phyloP scores from a whole-genome alignment of 2,888 invertebrate genomes.

The Eristalis pertinax region DNA sequence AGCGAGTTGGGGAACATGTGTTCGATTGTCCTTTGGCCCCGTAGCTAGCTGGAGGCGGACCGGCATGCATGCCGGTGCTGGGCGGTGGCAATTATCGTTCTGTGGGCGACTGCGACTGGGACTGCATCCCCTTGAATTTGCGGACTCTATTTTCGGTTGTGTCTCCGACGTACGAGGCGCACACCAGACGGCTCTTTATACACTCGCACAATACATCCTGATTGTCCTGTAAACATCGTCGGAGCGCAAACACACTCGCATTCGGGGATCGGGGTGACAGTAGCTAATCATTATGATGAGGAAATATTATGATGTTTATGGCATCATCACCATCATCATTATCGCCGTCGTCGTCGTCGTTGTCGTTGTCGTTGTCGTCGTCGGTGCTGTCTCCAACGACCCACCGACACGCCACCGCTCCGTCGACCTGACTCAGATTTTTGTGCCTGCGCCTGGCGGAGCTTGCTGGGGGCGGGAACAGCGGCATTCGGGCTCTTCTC shows the following conservation, averaged over 20 bases:
- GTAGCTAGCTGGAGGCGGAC: neutral
- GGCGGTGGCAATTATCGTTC: constrained; percentile 38
- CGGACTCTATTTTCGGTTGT: constrained; percentile 43
- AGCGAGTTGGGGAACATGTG: neutral
- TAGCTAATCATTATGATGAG: constrained; percentile 62
- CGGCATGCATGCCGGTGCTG: neutral
- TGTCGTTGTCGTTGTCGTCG: neutral
- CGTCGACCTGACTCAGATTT: constrained; percentile 13
- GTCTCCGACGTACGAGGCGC: constrained; percentile 1
- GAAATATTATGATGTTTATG: constrained; percentile 65
- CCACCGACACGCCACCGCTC: too few relatives aligned
- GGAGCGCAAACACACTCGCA: constrained; percentile 10
- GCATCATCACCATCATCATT: constrained; percentile 62
- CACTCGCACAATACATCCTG: constrained; percentile 50
- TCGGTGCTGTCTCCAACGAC: neutral
- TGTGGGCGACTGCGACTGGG: neutral
- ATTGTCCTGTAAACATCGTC: constrained; percentile 40
- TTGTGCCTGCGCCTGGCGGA: neutral
- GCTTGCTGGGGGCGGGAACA: neutral
- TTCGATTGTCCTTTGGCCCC: neutral
- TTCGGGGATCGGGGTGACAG: constrained; percentile 36
- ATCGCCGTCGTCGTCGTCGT: constrained; percentile 26
- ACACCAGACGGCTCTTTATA: constrained; percentile 18
- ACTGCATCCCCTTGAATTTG: constrained; percentile 10
- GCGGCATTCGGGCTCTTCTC: constrained; percentile 8